Conservation (phyloP, 2,888 invertebrate genomes). For the Gastrophysa polygoni region DNA sequence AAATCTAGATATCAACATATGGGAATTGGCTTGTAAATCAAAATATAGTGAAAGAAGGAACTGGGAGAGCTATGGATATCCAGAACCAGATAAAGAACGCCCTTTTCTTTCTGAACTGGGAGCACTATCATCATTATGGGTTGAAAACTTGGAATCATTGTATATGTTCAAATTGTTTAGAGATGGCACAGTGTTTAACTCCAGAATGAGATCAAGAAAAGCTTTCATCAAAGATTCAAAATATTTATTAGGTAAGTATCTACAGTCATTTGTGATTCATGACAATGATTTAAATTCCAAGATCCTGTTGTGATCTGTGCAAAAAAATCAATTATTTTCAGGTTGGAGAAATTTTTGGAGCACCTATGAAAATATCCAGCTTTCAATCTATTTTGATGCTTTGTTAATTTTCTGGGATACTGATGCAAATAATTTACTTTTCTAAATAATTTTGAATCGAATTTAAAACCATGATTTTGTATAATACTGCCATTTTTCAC, state of each 20-base stretch:
- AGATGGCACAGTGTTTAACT: constrained; percentile 37
- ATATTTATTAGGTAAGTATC: constrained; percentile 48
- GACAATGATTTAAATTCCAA: no score
- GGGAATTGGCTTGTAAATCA: constrained; percentile 47
- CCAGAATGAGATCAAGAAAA: constrained; percentile 39
- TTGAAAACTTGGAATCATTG: constrained; percentile 49
- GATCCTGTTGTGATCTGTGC: no score
- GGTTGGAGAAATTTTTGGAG: no score
- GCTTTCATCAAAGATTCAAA: constrained; percentile 51
- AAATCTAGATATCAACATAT: constrained; percentile 43
- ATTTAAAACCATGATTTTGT: no score
- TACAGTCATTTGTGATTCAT: no score
- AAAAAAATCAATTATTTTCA: no score
- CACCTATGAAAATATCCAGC: no score
- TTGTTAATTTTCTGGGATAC: no score
- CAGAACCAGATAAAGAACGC: constrained; percentile 50
- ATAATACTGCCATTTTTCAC: no score
- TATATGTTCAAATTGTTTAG: constrained; percentile 40
- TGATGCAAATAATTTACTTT: no score
- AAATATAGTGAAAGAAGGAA: constrained; percentile 44
- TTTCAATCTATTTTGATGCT: no score
- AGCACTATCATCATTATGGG: constrained; percentile 47
- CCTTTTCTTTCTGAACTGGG: constrained; percentile 54
- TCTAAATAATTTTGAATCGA: no score
- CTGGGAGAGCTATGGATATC: constrained; percentile 54